phyloP scores from a whole-genome alignment of 2,113 vertebrate species.

The Megaleporinus macrocephalus region DNA sequence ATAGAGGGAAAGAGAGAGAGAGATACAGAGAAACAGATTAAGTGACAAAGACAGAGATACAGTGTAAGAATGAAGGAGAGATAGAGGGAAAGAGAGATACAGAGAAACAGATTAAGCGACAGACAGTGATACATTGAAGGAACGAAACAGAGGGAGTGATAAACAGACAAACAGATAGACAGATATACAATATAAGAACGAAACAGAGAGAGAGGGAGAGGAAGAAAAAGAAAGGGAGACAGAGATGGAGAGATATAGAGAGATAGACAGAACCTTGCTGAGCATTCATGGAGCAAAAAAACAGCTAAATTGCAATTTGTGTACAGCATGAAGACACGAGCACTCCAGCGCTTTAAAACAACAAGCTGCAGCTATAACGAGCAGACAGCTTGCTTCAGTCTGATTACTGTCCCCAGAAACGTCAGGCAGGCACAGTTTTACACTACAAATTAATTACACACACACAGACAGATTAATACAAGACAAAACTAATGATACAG shows the following conservation, averaged over 20 bases:
- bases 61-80: neutral
- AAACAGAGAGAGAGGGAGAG: too few relatives aligned
- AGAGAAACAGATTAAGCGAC: too few relatives aligned
- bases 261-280: too few relatives aligned
- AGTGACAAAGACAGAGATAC: too few relatives aligned
- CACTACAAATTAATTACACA: constrained; percentile 64
- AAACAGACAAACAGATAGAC: too few relatives aligned
- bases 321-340: neutral
- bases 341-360: neutral
- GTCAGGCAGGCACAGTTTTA: neutral
- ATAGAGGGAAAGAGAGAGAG: too few relatives aligned
- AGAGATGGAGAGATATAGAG: too few relatives aligned
- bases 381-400: neutral
- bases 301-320: constrained; percentile 15
- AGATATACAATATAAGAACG: too few relatives aligned
- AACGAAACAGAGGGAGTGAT: too few relatives aligned
- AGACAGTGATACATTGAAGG: too few relatives aligned
- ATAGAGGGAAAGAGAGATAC: neutral
- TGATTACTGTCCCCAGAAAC: neutral
- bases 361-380: neutral
- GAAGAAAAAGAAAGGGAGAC: too few relatives aligned
- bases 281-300: constrained; percentile 25
- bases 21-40: too few relatives aligned
- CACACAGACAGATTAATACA: constrained; percentile 36
- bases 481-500: constrained; percentile 33